These are phyloP conservation scores for Plebejus argus DNA, from an alignment of 2,888 invertebrate species.

Conservation along the genomic window DNA sequence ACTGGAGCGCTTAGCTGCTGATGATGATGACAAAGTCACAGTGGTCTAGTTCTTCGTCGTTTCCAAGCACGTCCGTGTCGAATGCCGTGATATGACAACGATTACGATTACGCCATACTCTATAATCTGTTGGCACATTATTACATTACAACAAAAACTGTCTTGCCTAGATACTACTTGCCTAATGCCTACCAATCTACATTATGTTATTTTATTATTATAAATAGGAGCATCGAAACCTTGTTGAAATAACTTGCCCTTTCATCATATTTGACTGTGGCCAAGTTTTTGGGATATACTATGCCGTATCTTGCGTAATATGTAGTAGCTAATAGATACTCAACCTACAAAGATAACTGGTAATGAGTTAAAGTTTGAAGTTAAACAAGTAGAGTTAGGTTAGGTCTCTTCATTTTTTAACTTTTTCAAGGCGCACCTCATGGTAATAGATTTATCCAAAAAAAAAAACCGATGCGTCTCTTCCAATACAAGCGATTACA, in stretches of 20 bases:
- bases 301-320: not conserved
- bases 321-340: not conserved
- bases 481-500: no score
- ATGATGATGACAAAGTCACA: conserved; percentile 2
- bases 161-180: not conserved
- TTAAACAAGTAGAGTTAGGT: no score
- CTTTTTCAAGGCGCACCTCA: no score
- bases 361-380: not conserved
- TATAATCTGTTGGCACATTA: conserved; percentile 4
- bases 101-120: conserved; percentile 18
- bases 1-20: not conserved
- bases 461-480: no score
- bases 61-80: conserved; percentile 6
- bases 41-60: not conserved
- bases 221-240: not conserved
- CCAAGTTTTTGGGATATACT: not conserved
- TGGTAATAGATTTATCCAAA: no score
- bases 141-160: conserved; percentile 26
- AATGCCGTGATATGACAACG: conserved; percentile 8
- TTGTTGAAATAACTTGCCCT: not conserved
- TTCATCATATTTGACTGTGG: not conserved
- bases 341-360: not conserved
- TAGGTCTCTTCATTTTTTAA: no score
- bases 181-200: not conserved
- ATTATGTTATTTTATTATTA: not conserved